phyloP scores from a whole-genome alignment of 2,797 vertebrate species.

The Sebastes alutus region DNA sequence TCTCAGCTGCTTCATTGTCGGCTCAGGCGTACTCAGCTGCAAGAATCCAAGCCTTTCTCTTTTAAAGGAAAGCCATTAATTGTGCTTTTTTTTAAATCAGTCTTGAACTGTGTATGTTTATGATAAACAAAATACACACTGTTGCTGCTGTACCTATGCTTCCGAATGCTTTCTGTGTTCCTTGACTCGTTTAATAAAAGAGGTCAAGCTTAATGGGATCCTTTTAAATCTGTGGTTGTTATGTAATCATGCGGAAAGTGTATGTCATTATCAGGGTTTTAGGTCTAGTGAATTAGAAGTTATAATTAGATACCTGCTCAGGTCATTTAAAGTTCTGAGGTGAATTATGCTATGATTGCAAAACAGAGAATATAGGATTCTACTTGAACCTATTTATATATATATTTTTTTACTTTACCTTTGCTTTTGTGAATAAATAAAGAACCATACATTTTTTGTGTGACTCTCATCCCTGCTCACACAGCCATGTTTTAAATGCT shows the following conservation, averaged over 20 bases:
- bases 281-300: conserved; percentile 38
- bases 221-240: conserved; percentile 45
- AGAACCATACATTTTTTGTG: background rate
- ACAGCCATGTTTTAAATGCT: background rate
- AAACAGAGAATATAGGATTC: conserved; percentile 6
- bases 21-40: conserved; percentile 31
- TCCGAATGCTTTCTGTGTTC: background rate
- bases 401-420: background rate
- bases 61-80: conserved; percentile 1
- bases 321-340: conserved; percentile 23
- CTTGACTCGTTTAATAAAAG: conserved; percentile 41
- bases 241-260: conserved; percentile 37
- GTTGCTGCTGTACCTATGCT: background rate
- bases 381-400: background rate
- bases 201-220: conserved; percentile 53
- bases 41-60: conserved; percentile 36
- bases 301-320: conserved; percentile 48
- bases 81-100: background rate
- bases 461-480: background rate
- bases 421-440: background rate
- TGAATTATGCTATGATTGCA: conserved; percentile 18
- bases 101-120: background rate
- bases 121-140: background rate
- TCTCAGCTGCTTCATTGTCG: conserved; percentile 53
- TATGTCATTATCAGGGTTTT: conserved; percentile 35